These are phyloP conservation scores for Paedocypris micromegethes DNA, from an alignment of 2,797 vertebrate species.

Conservation along the genomic window DNA sequence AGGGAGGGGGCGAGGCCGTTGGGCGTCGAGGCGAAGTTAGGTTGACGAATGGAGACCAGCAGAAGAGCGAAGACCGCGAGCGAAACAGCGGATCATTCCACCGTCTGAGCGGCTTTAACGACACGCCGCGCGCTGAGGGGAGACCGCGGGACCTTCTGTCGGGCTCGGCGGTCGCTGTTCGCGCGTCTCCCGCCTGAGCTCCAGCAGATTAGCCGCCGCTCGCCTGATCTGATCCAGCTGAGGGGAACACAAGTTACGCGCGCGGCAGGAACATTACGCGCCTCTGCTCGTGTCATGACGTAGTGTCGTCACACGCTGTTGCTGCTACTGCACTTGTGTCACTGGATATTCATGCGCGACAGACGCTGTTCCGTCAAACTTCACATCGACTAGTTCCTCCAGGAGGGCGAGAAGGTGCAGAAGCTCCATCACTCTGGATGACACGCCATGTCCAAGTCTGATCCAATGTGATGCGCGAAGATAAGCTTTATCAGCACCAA, in stretches of 20 bases:
- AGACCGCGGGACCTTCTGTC: not conserved
- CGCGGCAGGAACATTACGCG: slow-evolving; percentile 45
- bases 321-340: slow-evolving; percentile 12
- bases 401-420: no score
- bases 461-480: slow-evolving; percentile 13
- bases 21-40: slow-evolving; percentile 56
- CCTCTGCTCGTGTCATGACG: slow-evolving; percentile 21
- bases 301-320: slow-evolving; percentile 34
- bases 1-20: slow-evolving; percentile 59
- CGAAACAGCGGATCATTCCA: slow-evolving; percentile 64
- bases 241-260: slow-evolving; percentile 71
- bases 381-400: not conserved
- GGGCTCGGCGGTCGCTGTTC: slow-evolving; percentile 17
- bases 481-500: slow-evolving; percentile 5
- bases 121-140: slow-evolving; percentile 33
- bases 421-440: no score
- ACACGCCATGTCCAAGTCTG: slow-evolving; percentile 1
- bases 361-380: not conserved
- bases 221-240: slow-evolving; percentile 72
- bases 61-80: slow-evolving; percentile 81
- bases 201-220: slow-evolving; percentile 69
- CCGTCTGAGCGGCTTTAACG: slow-evolving; percentile 49
- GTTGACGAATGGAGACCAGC: slow-evolving; percentile 72
- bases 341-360: not conserved
- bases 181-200: slow-evolving; percentile 23